These are phyloP conservation scores for Paguma larvata DNA, from an alignment of 2,797 vertebrate genomes.

Conservation along the genomic window DNA sequence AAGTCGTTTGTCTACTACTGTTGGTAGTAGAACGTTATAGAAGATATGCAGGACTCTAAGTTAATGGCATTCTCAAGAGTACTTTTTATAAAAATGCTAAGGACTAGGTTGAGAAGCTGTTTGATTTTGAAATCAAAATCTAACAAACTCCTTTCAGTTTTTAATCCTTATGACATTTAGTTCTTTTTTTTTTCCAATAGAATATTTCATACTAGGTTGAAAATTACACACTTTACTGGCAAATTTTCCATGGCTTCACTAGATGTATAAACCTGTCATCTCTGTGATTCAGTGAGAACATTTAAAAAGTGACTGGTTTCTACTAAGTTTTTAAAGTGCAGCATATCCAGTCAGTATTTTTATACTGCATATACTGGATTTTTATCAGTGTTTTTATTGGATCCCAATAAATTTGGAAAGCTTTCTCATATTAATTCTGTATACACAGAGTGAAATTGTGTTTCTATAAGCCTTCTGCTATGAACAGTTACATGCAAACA, in stretches of 20 bases:
- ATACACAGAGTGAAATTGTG: background rate
- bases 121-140: conserved; percentile 40
- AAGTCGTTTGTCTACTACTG: conserved; percentile 82
- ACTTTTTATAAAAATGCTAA: conserved; percentile 60
- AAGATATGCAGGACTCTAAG: conserved; percentile 71
- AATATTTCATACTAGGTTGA: conserved; percentile 15
- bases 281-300: conserved; percentile 43
- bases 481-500: background rate
- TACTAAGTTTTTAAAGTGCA: conserved; percentile 23
- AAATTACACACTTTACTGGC: conserved; percentile 53
- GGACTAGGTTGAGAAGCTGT: conserved; percentile 57
- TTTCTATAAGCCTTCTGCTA: background rate
- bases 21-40: conserved; percentile 76
- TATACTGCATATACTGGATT: background rate
- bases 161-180: conserved; percentile 29
- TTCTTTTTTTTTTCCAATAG: background rate
- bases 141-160: background rate
- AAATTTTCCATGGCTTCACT: conserved; percentile 57
- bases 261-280: background rate
- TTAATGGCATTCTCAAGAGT: conserved; percentile 81
- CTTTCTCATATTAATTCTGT: background rate
- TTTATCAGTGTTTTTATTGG: background rate
- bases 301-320: conserved; percentile 30
- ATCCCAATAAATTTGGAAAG: conserved; percentile 13
- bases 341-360: background rate